phyloP scores from a whole-genome alignment of 2,797 vertebrate species.

The Muscicapa striata region DNA sequence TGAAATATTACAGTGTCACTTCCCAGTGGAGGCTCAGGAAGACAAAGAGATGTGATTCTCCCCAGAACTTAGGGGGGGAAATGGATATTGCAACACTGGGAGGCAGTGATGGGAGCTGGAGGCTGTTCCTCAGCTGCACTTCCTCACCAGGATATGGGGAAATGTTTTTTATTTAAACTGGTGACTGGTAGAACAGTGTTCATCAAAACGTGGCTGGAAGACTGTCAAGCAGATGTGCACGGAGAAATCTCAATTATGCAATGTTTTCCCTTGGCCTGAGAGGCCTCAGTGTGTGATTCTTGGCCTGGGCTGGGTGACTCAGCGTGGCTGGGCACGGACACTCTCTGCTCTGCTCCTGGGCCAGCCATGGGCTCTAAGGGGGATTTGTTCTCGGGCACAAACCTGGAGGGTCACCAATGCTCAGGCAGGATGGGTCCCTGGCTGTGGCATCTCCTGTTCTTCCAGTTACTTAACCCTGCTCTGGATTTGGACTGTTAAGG shows the following conservation, averaged over 20 bases:
- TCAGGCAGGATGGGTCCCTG: neutral
- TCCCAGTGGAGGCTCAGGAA: neutral
- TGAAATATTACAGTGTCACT: neutral
- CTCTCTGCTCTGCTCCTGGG: neutral
- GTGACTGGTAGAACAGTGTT: neutral
- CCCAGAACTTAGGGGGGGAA: accelerated
- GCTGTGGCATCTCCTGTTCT: neutral
- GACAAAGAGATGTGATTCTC: neutral
- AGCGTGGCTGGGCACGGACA: neutral
- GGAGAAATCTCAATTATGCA: neutral
- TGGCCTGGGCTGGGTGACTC: neutral
- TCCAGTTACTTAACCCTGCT: accelerated
- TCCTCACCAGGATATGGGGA: neutral
- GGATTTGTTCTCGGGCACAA: neutral
- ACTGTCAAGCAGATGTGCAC: constrained; percentile 32
- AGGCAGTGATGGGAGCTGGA: neutral
- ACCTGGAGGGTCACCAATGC: accelerated
- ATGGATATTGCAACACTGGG: neutral
- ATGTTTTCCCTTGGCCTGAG: constrained; percentile 29
- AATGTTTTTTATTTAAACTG: neutral
- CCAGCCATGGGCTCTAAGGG: neutral
- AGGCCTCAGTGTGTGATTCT: constrained; percentile 17
- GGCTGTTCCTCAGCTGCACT: neutral
- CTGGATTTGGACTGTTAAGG: neutral
- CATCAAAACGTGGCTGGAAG: constrained; percentile 16